Percentiles rank a stretch among this genome's conserved stretches.
phyloP scores from a whole-genome alignment of 2,113 vertebrate genomes.

The Dicrurus megarhynchus region DNA sequence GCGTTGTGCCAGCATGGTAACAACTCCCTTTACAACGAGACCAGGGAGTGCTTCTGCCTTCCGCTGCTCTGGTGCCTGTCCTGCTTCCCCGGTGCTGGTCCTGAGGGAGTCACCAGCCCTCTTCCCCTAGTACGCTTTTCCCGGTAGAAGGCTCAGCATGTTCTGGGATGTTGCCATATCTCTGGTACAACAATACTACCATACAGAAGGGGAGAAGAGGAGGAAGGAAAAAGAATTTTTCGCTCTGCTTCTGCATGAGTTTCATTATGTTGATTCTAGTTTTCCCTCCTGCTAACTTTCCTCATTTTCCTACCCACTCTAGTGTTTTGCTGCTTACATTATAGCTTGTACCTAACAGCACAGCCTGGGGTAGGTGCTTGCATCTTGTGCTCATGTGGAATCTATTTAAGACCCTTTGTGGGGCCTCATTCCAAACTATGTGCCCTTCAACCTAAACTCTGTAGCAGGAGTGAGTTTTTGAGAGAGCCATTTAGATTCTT shows the following conservation, averaged over 20 bases:
- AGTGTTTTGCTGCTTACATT: neutral
- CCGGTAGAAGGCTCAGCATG: neutral
- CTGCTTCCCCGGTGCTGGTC: neutral
- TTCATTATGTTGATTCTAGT: neutral
- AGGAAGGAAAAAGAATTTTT: neutral
- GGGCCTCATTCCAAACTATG: conserved; percentile 58
- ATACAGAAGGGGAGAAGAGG: neutral
- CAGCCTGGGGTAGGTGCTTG: neutral
- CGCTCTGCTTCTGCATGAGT: neutral
- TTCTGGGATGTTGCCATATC: neutral
- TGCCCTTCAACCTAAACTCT: conserved; percentile 52
- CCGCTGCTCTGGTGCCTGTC: neutral
- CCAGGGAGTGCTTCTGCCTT: neutral
- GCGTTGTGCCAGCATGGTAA: neutral
- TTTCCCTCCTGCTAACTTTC: neutral
- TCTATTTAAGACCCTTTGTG: conserved; percentile 45
- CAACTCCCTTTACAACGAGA: rapidly evolving
- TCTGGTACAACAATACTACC: neutral
- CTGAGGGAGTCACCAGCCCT: neutral
- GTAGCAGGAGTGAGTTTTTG: neutral
- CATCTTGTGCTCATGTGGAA: conserved; percentile 23
- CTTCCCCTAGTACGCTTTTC: neutral
- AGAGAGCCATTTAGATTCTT: neutral
- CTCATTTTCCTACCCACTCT: neutral
- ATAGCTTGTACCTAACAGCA: neutral